A percentile compares a stretch with the other conserved stretches of the same genome.
Evolutionary conservation across 2,113 vertebrate species (phyloP).

Genomic region (Catharus minimus): DNA sequence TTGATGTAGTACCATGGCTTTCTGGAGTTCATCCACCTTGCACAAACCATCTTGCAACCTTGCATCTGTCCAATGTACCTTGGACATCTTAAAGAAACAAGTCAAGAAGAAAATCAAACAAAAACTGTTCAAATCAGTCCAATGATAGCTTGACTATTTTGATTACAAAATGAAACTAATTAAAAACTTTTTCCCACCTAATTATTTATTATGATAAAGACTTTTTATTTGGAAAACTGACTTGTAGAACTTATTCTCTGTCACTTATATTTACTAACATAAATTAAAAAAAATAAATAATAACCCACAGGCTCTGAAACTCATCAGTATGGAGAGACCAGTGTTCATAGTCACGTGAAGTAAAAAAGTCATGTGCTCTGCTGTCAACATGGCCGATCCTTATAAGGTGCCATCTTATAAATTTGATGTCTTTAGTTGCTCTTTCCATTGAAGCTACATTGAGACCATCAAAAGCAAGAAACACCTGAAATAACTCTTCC

Average conservation of each 20-base stretch:
- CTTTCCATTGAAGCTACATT: background rate
- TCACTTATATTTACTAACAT: background rate
- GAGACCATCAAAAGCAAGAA: background rate
- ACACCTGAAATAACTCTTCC: background rate
- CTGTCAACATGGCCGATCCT: background rate
- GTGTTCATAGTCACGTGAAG: fast-evolving
- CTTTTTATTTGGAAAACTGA: background rate
- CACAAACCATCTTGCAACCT: background rate
- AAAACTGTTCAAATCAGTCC: background rate
- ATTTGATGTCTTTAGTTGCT: background rate
- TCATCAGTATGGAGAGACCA: background rate
- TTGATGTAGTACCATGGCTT: background rate
- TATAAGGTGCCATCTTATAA: background rate
- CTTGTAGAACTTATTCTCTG: background rate
- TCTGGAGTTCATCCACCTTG: background rate
- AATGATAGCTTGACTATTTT: background rate
- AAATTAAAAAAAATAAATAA: background rate
- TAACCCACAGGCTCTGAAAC: background rate
- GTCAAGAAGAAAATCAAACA: background rate
- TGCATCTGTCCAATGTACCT: background rate
- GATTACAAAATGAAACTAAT: background rate
- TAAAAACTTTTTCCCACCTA: background rate
- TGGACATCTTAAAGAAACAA: background rate
- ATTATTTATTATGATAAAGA: background rate
- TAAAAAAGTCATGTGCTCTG: background rate